Conservation (phyloP, 2,113 vertebrate species). For the Tapirus terrestris region DNA sequence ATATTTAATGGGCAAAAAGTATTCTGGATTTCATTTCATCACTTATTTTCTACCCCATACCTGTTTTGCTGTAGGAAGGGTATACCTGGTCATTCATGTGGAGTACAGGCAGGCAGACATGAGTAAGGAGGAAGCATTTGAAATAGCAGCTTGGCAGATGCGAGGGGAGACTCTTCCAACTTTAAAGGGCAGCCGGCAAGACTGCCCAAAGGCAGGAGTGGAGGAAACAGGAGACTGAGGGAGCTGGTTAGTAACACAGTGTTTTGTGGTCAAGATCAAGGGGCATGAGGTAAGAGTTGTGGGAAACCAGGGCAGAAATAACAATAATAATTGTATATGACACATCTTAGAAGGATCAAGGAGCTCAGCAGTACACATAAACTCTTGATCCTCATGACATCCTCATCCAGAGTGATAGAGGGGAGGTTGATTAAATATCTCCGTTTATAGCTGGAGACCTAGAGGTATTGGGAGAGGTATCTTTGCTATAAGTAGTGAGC, state of each 20-base stretch:
- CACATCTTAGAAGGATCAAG: neutral
- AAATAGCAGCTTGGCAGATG: conserved; percentile 65
- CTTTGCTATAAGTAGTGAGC: neutral
- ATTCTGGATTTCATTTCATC: conserved; percentile 37
- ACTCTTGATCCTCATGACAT: neutral
- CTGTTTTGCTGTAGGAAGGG: neutral
- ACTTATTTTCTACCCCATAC: conserved; percentile 20
- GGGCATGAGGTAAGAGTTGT: conserved; percentile 37
- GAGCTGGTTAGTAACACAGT: neutral
- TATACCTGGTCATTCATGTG: conserved; percentile 46
- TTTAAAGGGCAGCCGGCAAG: conserved; percentile 69
- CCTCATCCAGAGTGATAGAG: neutral
- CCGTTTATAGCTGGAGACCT: neutral
- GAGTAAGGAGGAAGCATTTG: conserved; percentile 59
- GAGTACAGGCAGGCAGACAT: conserved; percentile 17
- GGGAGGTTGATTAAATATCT: neutral
- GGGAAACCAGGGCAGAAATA: conserved; percentile 18
- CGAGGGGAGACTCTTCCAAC: conserved; percentile 39
- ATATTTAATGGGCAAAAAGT: neutral
- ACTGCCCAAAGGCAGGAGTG: conserved; percentile 1
- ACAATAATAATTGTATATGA: neutral
- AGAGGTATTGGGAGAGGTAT: neutral
- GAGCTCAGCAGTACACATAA: neutral
- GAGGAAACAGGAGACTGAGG: conserved; percentile 9
- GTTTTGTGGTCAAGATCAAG: conserved; percentile 61